A percentile compares a stretch with the other conserved stretches of the same genome.
Conservation (phyloP, 1,140 invertebrate species). For the Cyclargus thomasi region DNA sequence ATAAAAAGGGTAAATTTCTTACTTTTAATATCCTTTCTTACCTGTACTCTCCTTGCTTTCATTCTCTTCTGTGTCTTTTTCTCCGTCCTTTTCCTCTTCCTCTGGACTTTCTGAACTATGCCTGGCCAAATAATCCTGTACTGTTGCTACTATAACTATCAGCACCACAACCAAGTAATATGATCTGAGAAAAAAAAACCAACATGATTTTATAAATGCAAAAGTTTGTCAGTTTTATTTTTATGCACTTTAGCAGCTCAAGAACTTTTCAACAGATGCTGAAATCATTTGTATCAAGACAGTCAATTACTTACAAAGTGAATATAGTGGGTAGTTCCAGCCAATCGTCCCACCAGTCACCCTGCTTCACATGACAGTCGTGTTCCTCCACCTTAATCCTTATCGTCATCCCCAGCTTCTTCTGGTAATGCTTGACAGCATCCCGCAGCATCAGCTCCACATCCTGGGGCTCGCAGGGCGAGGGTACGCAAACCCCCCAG, state of each 20-base stretch:
- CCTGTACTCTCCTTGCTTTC: conserved; percentile 15
- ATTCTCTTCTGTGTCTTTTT: conserved; percentile 30
- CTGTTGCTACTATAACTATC: conserved; percentile 50
- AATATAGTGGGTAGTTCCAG: conserved; percentile 61
- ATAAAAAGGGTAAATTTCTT: not conserved
- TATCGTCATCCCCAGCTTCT: conserved; percentile 75
- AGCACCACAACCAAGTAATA: conserved; percentile 54
- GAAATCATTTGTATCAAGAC: too few species aligned
- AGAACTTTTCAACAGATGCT: too few species aligned
- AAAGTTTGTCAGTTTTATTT: not conserved
- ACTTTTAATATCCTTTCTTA: not conserved
- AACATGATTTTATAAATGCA: not conserved
- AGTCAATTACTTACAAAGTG: conserved; percentile 71
- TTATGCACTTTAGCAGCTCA: not conserved
- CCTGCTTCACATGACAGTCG: conserved; percentile 76
- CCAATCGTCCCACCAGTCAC: conserved; percentile 65
- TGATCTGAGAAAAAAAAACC: conserved; percentile 33
- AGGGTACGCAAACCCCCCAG: conserved; percentile 82
- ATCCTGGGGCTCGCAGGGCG: conserved; percentile 77
- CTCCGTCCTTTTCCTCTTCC: conserved; percentile 35
- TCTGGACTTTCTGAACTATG: conserved; percentile 33
- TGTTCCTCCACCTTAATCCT: conserved; percentile 75
- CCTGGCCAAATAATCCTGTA: conserved; percentile 50
- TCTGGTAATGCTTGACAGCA: conserved; percentile 76
- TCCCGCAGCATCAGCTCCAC: conserved; percentile 76